These are phyloP conservation scores for Drosophila ogumai DNA, from an alignment of 1,140 invertebrate species.

Conservation along the genomic window DNA sequence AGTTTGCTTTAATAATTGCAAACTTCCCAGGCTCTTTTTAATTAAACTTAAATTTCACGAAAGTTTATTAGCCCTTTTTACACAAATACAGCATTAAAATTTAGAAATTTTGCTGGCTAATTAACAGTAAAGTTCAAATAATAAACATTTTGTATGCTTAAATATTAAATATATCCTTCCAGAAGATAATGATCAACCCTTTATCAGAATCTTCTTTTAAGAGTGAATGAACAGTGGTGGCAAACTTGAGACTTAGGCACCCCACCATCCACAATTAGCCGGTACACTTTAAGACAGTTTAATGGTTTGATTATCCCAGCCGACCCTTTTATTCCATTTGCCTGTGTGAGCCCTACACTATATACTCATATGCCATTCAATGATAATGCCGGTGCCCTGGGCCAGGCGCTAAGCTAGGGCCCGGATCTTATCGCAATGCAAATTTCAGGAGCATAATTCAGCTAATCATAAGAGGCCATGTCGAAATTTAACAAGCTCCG, in stretches of 20 bases:
- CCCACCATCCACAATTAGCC: constrained; percentile 23
- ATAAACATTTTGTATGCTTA: not conserved
- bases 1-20: too few relatives aligned
- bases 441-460: constrained; percentile 75
- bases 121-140: too few relatives aligned
- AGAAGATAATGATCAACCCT: not conserved
- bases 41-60: not conserved
- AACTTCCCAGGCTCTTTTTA: too few relatives aligned
- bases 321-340: constrained; percentile 3
- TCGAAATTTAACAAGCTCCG: constrained; percentile 69
- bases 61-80: too few relatives aligned
- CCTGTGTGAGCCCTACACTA: not conserved
- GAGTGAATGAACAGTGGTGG: not conserved
- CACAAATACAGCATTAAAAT: not conserved
- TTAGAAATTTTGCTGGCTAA: not conserved
- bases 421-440: constrained; percentile 71
- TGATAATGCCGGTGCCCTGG: constrained; percentile 21
- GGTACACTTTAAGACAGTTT: constrained; percentile 10
- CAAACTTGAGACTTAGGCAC: not conserved
- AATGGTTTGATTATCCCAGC: constrained; percentile 31
- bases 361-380: constrained; percentile 14
- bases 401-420: constrained; percentile 39
- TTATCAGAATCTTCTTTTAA: not conserved
- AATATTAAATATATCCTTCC: not conserved
- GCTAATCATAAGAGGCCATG: constrained; percentile 80